Base-by-base conservation (phyloP, 2,797 vertebrate species). In the Odontamblyopus lacepedii region DNA sequence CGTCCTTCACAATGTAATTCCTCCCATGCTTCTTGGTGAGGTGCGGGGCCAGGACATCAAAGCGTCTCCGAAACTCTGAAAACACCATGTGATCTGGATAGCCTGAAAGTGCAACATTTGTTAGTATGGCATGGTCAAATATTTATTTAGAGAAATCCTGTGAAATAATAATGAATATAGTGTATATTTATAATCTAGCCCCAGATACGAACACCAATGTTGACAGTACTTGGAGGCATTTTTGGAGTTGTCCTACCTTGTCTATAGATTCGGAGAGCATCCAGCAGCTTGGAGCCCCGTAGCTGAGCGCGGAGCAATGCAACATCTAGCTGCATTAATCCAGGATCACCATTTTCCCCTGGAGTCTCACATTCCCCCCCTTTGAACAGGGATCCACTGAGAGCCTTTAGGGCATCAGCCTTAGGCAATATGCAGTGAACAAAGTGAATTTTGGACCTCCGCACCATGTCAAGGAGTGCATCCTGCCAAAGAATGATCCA, bases 81-180 rank as follows among this genome's bases (percentile, higher is more conserved):
- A 99, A 99, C 65, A 97, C 96, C 98, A 98, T 96, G 92, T 99
- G 96, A 88, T 99, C 97, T 0, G 98, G 98, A 78, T 97, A 99
- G 64, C 98, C 98, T 99, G 91, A 66, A 79, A 74, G 73, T 75
- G 65, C 59, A 71, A 59, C 9, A 62, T 79, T 65, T 69, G 38
- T 69, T 62, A 56, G 41, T 53, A 11, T 13, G 32, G 26, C 15
- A 51, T 48, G 19, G 50, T 18, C 7, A 44, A 70, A 15, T 64
- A 70, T 69, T 62, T 27, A 5, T 69, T 62, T 27, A 2, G 2
- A 32, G 12, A 3, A 27, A 70, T 26, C 1, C 6, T 3, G 15
- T 55, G 12, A 32, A 41, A 2, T 32, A 12, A 41, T 53, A 50
- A 48, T 53, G 19, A 55, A 12, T n/a, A 23, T 26, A 26, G 15